Evolutionary conservation across 2,113 vertebrate genomes (phyloP), one percentile per base, ranked within the genome.

Genomic region (Tyrannus savana): DNA sequence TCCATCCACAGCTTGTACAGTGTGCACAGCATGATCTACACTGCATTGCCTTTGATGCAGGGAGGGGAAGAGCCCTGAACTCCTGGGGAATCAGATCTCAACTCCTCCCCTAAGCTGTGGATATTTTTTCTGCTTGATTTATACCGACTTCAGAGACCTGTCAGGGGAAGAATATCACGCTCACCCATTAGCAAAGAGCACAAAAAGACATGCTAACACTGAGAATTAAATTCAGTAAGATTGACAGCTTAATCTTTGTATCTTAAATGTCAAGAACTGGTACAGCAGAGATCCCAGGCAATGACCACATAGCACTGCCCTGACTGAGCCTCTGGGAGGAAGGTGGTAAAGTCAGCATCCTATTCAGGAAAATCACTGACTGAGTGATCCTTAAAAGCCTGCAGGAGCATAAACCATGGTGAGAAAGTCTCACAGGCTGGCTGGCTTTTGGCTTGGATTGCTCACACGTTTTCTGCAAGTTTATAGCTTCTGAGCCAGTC

Each of bases 161-260:
- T 19, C 9, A 87, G 73, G 83, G 83, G 35, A 77, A 72, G 80
- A 44, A n/a, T 60, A 92, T 81, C 68, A 44, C 62, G 21, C 64
- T 75, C 50, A 9, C 22, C 79, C 93, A 44, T 71, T 86, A 95
- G 92, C 90, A 91, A 85, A 92, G 68, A 82, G 77, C 85, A 84
- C 85, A 80, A 33, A 80, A 6, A 93, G 85, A 86, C 87, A 69
- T 2, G 35, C 33, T 90, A 56, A 53, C 6, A 3, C 52, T 59
- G 91, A 89, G 59, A 89, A 95, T 68, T 77, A 52, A 74, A 92
- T 77, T 72, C 93, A 68, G 56, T 7, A 68, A 84, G 86, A 68
- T 1, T 44, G 90, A 92, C 91, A 89, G 86, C 56, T 92, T 95
- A 87, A 95, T 95, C 89, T 92, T 81, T 90, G 47, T 47, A 72